phyloP scores from a whole-genome alignment of 2,113 vertebrate genomes.

The Vulpes vulpes region DNA sequence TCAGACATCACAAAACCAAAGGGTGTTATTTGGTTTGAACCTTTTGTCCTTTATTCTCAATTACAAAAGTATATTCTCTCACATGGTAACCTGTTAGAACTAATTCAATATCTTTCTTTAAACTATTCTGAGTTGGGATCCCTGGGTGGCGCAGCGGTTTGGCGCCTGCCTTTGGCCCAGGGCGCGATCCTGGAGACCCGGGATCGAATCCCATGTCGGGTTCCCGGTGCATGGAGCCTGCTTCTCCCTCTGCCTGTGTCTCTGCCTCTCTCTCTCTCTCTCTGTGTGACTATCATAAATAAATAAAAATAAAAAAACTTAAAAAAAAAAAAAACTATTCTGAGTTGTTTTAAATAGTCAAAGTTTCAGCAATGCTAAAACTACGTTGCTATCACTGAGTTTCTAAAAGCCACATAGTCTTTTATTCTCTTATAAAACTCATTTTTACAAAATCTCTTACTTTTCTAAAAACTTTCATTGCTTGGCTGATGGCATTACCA shows the following conservation, averaged over 20 bases:
- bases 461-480: conserved; percentile 9
- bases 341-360: conserved; percentile 26
- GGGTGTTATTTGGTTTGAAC: background rate
- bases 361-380: conserved; percentile 11
- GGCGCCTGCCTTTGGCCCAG: no score
- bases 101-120: background rate
- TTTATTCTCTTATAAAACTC: background rate
- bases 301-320: no score
- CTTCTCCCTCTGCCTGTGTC: no score
- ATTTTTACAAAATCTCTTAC: background rate
- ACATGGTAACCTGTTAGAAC: background rate
- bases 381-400: background rate
- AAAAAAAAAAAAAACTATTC: no score
- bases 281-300: no score
- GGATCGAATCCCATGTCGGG: no score
- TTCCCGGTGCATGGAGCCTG: no score
- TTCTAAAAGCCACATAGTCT: background rate
- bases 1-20: background rate
- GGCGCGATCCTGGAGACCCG: no score
- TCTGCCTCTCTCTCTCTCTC: no score
- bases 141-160: no score
- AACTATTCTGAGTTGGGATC: background rate
- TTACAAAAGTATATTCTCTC: background rate
- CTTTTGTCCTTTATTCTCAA: conserved; percentile 6
- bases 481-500: background rate